These are phyloP conservation scores for Subacronicta megacephala DNA, from an alignment of 2,888 invertebrate genomes.

Conservation along the genomic window DNA sequence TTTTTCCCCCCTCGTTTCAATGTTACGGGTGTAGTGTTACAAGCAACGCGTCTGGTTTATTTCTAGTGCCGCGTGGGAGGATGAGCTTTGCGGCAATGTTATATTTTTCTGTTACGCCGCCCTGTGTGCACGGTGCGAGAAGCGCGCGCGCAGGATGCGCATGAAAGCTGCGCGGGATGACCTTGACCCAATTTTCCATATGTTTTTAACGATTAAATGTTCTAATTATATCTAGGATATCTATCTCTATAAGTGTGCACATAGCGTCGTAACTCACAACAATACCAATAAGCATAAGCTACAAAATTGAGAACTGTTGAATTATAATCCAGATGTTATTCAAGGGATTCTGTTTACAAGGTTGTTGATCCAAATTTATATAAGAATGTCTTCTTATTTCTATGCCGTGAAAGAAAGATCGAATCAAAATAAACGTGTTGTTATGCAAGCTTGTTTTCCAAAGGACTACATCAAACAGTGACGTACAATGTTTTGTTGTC, in stretches of 20 bases:
- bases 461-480: slow-evolving; percentile 15
- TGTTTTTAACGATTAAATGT: slow-evolving; percentile 52
- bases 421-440: slow-evolving; percentile 25
- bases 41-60: slow-evolving; percentile 83
- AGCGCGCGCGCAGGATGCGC: slow-evolving; percentile 48
- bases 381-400: not conserved
- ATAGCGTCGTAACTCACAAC: slow-evolving; percentile 5
- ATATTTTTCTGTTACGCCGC: slow-evolving; percentile 65
- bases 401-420: not conserved
- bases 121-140: slow-evolving; percentile 56
- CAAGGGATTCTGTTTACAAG: slow-evolving; percentile 8
- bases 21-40: slow-evolving; percentile 86
- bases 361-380: not conserved
- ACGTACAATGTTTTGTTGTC: slow-evolving; percentile 15
- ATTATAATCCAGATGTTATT: too few relatives aligned
- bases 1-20: slow-evolving; percentile 69
- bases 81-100: slow-evolving; percentile 65
- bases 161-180: slow-evolving; percentile 67
- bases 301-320: not conserved
- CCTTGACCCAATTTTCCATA: slow-evolving; percentile 81
- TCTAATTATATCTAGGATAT: slow-evolving; percentile 43
- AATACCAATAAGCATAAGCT: slow-evolving; percentile 4
- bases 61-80: slow-evolving; percentile 82
- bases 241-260: slow-evolving; percentile 25
- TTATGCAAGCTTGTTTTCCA: slow-evolving; percentile 17